Conservation (phyloP, 2,113 vertebrate genomes). For the Paraplagusia blochii region DNA sequence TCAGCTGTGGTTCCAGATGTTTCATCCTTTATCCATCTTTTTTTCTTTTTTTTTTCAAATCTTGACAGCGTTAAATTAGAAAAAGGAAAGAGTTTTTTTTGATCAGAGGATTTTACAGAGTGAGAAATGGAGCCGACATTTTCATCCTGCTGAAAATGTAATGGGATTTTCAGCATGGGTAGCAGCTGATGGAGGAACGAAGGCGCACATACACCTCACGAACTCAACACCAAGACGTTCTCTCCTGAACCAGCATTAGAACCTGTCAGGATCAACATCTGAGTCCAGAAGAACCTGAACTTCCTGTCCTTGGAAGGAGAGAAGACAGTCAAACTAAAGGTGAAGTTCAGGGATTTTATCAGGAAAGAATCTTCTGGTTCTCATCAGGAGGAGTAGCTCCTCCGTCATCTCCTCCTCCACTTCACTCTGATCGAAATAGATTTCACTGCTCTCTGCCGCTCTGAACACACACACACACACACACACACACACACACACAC, state of each 20-base stretch:
- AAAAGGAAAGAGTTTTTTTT: conserved; percentile 21
- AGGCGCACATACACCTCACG: no score
- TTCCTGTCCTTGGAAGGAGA: neutral
- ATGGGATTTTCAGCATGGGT: conserved; percentile 50
- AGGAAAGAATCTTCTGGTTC: conserved; percentile 1
- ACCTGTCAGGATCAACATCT: no score
- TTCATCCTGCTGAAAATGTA: conserved; percentile 29
- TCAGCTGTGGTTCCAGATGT: no score
- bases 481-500: conserved; percentile 7
- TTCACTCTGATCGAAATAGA: conserved; percentile 59
- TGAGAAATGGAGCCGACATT: conserved; percentile 52
- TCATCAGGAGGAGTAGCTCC: neutral
- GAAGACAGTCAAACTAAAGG: neutral
- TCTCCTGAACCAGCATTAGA: no score
- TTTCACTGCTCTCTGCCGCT: conserved; percentile 32
- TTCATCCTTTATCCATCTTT: no score
- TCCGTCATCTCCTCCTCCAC: conserved; percentile 6
- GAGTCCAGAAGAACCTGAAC: neutral
- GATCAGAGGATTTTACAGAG: conserved; percentile 41
- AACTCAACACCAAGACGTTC: no score
- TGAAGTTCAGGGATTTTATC: neutral
- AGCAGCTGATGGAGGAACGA: conserved; percentile 26
- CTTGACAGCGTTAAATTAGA: neutral
- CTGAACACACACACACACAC: conserved; percentile 50
- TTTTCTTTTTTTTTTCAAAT: no score